Evolutionary conservation across 2,113 vertebrate genomes (phyloP), one percentile per base, ranked within the genome.

Genomic region (Coracopsis vasa): DNA sequence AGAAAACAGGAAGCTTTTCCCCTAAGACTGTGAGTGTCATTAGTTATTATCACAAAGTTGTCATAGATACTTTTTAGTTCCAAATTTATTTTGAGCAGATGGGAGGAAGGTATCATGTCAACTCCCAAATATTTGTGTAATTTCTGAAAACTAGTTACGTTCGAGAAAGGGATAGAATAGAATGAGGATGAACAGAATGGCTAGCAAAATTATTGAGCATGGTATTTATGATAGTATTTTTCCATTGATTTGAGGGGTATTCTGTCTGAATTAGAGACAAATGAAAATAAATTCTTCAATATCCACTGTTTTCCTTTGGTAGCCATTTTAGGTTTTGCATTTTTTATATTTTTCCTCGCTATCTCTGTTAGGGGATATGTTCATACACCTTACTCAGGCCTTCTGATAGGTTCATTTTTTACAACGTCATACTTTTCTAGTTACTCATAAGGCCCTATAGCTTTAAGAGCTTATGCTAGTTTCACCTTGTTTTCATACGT

Each of bases 81-180:
- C 81, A 94, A 85, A 29, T 91, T 82, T 79, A 75, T 90, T 94
- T 93, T 90, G 87, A 97, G 90, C 90, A 94, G 84, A 94, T 94
- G 91, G 93, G 71, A 93, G 45, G 70, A 89, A 95, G 45, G 29
- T 87, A 82, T 4, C 33, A 50, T 81, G 69, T 78, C 80, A 87
- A 64, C 16, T 27, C 35, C 47, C 50, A 92, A 95, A 89, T 95
- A 91, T 84, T 91, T 88, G 66, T 92, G 75, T 90, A 56, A 66
- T 91, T 94, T 80, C 88, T 64, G 3, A 64, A 71, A 73, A 77
- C 24, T 71, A 47, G 14, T 79, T 84, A 7, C 58, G 8, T 61
- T 87, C 81, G 51, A 78, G 73, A 79, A 48, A 66, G n/a, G 31
- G 25, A 58, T 86, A 13, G 16, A 47, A 20, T 93, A 82, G 61